phyloP scores from a whole-genome alignment of 2,113 vertebrate genomes.

The Pterophyllum scalare region DNA sequence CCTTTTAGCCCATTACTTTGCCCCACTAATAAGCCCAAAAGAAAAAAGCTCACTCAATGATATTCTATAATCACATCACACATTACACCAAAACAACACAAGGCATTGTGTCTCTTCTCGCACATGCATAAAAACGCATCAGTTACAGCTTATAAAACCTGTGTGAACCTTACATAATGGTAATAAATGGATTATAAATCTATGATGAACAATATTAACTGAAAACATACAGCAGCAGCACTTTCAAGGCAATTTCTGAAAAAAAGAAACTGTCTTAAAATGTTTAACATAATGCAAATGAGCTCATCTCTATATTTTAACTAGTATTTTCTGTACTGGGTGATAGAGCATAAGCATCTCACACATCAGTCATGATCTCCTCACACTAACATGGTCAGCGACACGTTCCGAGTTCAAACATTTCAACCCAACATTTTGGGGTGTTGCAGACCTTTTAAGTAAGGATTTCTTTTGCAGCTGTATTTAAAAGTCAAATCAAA shows the following conservation, averaged over 20 bases:
- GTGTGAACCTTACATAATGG: not conserved
- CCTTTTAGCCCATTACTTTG: conserved; percentile 33
- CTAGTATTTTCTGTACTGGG: not conserved
- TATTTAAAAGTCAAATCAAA: not conserved
- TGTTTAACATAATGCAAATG: conserved; percentile 8
- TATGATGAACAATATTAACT: not conserved
- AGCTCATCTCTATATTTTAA: not conserved
- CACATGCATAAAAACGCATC: not conserved
- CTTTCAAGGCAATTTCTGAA: not conserved
- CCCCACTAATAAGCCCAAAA: not conserved
- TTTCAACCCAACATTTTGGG: conserved; percentile 5
- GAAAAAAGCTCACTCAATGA: conserved; percentile 6
- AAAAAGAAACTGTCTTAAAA: not conserved
- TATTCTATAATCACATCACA: conserved; percentile 38
- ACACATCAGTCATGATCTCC: not conserved
- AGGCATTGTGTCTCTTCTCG: not conserved
- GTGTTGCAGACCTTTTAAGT: not conserved
- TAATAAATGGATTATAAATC: not conserved
- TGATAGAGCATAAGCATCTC: not conserved
- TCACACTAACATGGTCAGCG: not conserved
- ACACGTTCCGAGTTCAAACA: conserved; percentile 2
- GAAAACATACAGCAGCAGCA: not conserved
- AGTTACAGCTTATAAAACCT: not conserved
- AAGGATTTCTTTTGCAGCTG: not conserved
- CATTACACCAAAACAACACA: conserved; percentile 9